Evolutionary conservation across 2,797 vertebrate species (phyloP).

Genomic region (Lindbergichthys nudifrons): DNA sequence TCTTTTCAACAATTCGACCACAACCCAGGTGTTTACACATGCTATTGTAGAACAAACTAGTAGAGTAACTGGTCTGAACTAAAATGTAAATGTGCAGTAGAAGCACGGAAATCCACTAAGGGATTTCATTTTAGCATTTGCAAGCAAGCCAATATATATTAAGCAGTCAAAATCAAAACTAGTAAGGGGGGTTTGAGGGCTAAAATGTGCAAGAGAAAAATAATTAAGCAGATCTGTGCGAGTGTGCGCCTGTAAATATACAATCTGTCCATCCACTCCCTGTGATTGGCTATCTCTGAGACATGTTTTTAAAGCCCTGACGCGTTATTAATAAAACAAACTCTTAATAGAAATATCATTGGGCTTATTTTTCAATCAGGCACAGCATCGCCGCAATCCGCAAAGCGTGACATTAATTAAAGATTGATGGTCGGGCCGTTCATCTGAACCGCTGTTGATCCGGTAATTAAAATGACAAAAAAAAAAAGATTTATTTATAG

Average conservation of each 20-base stretch:
- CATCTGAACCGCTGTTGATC: constrained; percentile 85
- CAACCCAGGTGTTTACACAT: constrained; percentile 12
- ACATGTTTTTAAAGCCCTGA: constrained; percentile 86
- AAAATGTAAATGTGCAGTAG: constrained; percentile 17
- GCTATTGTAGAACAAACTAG: neutral
- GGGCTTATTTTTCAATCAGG: constrained; percentile 89
- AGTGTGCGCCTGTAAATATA: constrained; percentile 65
- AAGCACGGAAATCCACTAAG: constrained; percentile 13
- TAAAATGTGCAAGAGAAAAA: constrained; percentile 66
- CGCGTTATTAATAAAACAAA: constrained; percentile 89
- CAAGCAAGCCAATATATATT: constrained; percentile 24
- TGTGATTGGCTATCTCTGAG: constrained; percentile 79
- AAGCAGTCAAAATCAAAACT: constrained; percentile 34
- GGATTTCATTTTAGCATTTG: constrained; percentile 37
- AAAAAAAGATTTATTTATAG: constrained; percentile 85
- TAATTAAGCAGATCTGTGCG: constrained; percentile 64
- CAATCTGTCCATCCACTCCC: constrained; percentile 77
- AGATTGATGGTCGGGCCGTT: constrained; percentile 85
- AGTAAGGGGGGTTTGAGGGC: constrained; percentile 9
- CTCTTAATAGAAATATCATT: constrained; percentile 89
- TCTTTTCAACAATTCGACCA: too few species aligned
- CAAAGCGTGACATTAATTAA: constrained; percentile 89
- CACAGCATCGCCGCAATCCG: constrained; percentile 82
- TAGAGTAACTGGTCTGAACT: neutral
- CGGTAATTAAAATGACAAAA: constrained; percentile 87